Evolutionary conservation across 2,888 invertebrate genomes (phyloP).

Genomic region (Acrocera orbiculus): DNA sequence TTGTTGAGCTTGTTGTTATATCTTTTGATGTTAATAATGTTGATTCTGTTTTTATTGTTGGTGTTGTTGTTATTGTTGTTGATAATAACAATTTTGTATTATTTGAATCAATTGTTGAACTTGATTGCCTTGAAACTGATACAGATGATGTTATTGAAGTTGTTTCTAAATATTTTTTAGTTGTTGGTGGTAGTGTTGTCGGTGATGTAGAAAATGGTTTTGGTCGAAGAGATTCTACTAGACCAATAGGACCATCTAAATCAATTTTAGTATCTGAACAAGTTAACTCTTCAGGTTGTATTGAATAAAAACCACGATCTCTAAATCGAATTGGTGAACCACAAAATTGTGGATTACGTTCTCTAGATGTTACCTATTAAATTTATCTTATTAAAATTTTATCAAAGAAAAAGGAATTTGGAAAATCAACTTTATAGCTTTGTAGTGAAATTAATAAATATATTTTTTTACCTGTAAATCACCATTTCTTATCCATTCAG

Average conservation of each 20-base stretch:
- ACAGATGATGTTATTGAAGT: conserved; percentile 16
- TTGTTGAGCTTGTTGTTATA: conserved; percentile 21
- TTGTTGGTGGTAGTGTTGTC: conserved; percentile 20
- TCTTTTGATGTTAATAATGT: conserved; percentile 21
- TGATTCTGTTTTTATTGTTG: conserved; percentile 16
- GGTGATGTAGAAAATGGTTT: conserved; percentile 25
- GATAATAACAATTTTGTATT: too few species aligned
- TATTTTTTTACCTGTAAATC: conserved; percentile 51
- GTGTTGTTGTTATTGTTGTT: conserved; percentile 20
- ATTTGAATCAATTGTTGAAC: too few species aligned
- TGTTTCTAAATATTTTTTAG: conserved; percentile 11
- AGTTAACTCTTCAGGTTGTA: conserved; percentile 56
- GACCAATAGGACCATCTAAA: conserved; percentile 27
- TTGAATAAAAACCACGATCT: conserved; percentile 71
- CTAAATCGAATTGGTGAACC: conserved; percentile 65
- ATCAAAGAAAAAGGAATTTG: background rate
- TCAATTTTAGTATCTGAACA: conserved; percentile 40
- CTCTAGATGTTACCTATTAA: conserved; percentile 58
- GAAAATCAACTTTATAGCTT: background rate
- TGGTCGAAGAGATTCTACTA: conserved; percentile 27
- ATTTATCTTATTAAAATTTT: background rate
- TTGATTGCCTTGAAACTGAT: conserved; percentile 9
- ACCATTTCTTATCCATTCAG: conserved; percentile 73
- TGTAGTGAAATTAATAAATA: too few species aligned
- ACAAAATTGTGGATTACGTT: conserved; percentile 83